Evolutionary conservation across 2,888 invertebrate species (phyloP).

Genomic region (Cephus nigrinus): DNA sequence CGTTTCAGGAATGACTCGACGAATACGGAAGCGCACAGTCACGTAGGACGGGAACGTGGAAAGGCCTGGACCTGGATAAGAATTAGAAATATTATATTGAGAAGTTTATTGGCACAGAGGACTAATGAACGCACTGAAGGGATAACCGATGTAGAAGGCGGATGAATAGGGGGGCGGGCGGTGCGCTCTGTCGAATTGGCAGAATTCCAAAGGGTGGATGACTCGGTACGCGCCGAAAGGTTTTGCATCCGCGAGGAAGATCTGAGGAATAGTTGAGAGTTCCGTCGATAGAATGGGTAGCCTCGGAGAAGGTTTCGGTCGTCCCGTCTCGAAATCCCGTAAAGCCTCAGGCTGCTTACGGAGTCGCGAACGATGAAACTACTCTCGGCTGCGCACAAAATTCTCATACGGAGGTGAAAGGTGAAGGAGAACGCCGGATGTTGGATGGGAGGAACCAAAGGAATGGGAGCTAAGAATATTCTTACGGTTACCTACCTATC

Average conservation of each 20-base stretch:
- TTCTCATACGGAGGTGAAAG: constrained; percentile 17
- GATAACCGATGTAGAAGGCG: no score
- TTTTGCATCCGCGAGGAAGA: constrained; percentile 42
- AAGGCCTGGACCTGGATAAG: no score
- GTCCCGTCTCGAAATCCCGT: constrained; percentile 33
- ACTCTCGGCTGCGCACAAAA: constrained; percentile 19
- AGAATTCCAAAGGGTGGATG: constrained; percentile 38
- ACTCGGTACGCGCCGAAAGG: constrained; percentile 22
- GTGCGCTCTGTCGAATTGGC: constrained; percentile 46
- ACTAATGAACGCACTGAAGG: no score
- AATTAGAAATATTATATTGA: no score
- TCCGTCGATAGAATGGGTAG: constrained; percentile 27
- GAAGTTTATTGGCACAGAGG: no score
- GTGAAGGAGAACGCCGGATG: no score
- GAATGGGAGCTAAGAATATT: constrained; percentile 1
- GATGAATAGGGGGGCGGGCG: constrained; percentile 23
- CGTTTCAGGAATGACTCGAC: constrained; percentile 27
- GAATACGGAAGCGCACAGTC: constrained; percentile 13
- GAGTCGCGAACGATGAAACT: constrained; percentile 18
- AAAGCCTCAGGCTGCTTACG: constrained; percentile 35
- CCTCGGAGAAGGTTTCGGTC: constrained; percentile 1
- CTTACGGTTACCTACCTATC: constrained; percentile 18
- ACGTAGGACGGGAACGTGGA: no score
- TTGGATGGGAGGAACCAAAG: no score
- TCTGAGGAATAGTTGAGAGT: constrained; percentile 61